Base-by-base conservation (phyloP, 1,140 invertebrate species). In the Ooceraea biroi region DNA sequence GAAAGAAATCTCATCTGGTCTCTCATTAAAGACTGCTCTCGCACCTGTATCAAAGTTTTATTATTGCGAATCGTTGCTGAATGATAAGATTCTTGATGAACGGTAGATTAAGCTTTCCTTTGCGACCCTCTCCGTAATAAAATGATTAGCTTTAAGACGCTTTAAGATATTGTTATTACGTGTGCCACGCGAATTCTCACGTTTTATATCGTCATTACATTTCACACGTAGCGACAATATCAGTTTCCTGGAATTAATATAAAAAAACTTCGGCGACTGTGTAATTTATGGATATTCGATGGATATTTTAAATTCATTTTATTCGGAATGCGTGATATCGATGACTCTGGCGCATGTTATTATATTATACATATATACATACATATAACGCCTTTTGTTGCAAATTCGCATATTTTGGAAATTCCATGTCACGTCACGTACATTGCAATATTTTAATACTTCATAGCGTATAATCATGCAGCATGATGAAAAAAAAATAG, bases 221-320 rank as follows among this genome's bases (percentile, higher is more conserved):
- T 73, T 14, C 58, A 12, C 22, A 63, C 25, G 22, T 46, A 48
- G 25, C 57, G 41, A 48, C 60, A 60, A 44, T 61, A 74, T 61
- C 61, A n/a, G 19, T 74, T 74, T 44, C 30, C 30, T 48, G 46
- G 5, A 25, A 52, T 77, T 77, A 30, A 65, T 66, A 52, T 44
- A 60, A 60, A 60, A 44, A 46, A 14, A 48, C 22, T 66, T 66
- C 27, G 3, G 17, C 27, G 8, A 52, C 19, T n/a, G n/a, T 22
- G 14, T 41, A 66, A 66, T 66, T 66, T 41, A 30, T 52, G n/a
- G 2, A 10, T 36, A 4, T 36, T 36, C 2, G 50, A 19, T 60
- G n/a, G 11, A 22, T 30, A 69, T 78, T 78, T 57, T 55, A 69
- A 57, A 69, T 69, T 22, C 50, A 55, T 68, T 68, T 69, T 44